A percentile compares a stretch with the other conserved stretches of the same genome.
These are phyloP conservation scores for Drosophila paranaensis DNA, from an alignment of 2,888 invertebrate genomes.

Conservation along the genomic window DNA sequence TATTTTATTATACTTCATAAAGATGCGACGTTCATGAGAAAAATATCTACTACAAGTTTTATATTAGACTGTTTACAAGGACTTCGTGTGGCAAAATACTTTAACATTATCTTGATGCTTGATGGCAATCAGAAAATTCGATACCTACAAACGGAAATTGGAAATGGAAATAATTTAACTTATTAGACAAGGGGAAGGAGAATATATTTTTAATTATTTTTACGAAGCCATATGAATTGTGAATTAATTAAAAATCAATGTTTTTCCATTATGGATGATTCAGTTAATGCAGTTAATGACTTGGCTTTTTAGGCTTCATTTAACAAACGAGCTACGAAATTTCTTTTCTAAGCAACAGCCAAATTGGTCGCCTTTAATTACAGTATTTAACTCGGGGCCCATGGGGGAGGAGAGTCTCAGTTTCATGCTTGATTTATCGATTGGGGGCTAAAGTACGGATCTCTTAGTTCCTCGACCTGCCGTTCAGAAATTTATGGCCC, in stretches of 20 bases:
- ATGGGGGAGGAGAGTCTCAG: slow-evolving; percentile 6
- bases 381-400: slow-evolving; percentile 11
- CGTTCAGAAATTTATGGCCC: slow-evolving; percentile 1
- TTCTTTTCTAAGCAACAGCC: slow-evolving; percentile 1
- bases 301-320: slow-evolving; percentile 36
- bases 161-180: not conserved
- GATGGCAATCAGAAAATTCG: not conserved
- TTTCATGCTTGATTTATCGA: slow-evolving; percentile 54
- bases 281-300: slow-evolving; percentile 36
- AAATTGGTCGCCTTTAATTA: slow-evolving; percentile 37
- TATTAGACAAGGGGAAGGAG: slow-evolving; percentile 1
- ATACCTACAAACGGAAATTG: not conserved
- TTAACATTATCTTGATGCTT: not conserved
- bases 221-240: slow-evolving; percentile 15
- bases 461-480: not conserved
- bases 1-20: too few species aligned
- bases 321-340: slow-evolving; percentile 35
- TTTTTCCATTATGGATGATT: slow-evolving; percentile 3
- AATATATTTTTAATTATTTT: slow-evolving; percentile 21
- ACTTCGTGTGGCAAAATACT: not conserved
- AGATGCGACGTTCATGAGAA: too few species aligned
- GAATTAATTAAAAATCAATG: slow-evolving; percentile 46
- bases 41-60: too few species aligned
- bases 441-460: slow-evolving; percentile 18
- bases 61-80: not conserved